Percentiles rank a stretch among this genome's conserved stretches.
These are phyloP conservation scores for Temnothorax unifasciatus DNA, from an alignment of 2,888 invertebrate genomes.

Conservation along the genomic window DNA sequence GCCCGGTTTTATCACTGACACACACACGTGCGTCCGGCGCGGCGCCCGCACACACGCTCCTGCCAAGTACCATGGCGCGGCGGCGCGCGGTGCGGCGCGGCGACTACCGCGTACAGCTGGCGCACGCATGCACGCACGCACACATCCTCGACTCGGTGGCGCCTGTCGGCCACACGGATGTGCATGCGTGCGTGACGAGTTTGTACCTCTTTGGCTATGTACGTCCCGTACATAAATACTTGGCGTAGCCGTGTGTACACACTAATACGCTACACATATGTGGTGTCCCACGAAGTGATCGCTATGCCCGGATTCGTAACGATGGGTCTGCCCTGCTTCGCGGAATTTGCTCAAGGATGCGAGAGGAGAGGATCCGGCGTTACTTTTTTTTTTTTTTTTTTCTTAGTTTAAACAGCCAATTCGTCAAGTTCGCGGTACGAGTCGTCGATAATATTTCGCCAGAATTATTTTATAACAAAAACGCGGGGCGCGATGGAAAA, in stretches of 20 bases:
- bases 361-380: not conserved
- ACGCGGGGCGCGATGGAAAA: too few species aligned
- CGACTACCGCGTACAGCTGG: conserved; percentile 44
- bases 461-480: too few species aligned
- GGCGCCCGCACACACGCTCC: conserved; percentile 5
- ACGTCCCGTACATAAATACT: conserved; percentile 58
- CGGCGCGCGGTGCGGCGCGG: not conserved
- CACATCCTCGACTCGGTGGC: conserved; percentile 72
- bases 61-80: conserved; percentile 12
- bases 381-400: too few species aligned
- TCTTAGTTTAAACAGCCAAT: not conserved
- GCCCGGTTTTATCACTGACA: conserved; percentile 64
- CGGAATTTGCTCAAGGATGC: conserved; percentile 10
- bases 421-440: not conserved
- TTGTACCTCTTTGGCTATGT: conserved; percentile 66
- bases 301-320: conserved; percentile 6
- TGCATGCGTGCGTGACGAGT: conserved; percentile 83
- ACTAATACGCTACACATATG: not conserved
- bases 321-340: not conserved
- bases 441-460: not conserved
- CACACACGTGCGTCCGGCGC: not conserved
- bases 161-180: conserved; percentile 81
- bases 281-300: conserved; percentile 6
- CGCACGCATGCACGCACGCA: conserved; percentile 34
- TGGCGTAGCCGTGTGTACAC: conserved; percentile 4